Percentiles rank a stretch among this genome's conserved stretches.
Conservation (phyloP, 1,140 invertebrate genomes). For the Platorchestia sp. region DNA sequence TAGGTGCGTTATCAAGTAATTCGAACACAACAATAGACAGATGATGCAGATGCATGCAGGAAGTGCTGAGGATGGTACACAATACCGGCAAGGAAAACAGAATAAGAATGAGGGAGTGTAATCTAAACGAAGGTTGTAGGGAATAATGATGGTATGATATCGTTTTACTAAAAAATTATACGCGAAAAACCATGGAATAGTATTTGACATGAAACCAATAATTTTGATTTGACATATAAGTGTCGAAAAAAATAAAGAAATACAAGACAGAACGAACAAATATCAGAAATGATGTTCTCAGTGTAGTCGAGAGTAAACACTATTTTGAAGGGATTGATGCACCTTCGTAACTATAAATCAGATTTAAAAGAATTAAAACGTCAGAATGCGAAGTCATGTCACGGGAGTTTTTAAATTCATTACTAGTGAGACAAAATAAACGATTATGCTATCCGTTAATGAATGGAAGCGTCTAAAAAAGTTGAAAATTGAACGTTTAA, state of each 20-base stretch:
- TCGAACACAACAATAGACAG: neutral
- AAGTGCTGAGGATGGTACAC: neutral
- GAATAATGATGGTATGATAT: neutral
- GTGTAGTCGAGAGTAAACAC: no score
- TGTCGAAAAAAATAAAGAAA: no score
- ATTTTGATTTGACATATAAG: no score
- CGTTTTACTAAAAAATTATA: no score
- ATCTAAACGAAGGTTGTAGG: neutral
- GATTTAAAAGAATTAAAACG: neutral
- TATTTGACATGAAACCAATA: no score
- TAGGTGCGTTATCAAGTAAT: neutral
- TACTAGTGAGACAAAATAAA: neutral
- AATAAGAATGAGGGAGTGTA: neutral
- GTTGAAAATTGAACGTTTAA: no score
- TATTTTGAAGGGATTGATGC: no score
- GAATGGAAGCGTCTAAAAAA: neutral
- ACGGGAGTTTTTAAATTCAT: neutral
- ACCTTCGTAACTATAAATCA: no score
- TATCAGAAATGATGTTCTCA: no score
- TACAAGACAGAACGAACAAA: no score
- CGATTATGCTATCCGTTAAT: neutral
- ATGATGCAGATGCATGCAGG: neutral
- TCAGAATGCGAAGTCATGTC: neutral
- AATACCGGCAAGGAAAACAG: neutral
- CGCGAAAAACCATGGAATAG: no score